Evolutionary conservation across 2,797 vertebrate genomes (phyloP), one percentile per base, ranked within the genome.

Genomic region (Sarcophilus harrisii): DNA sequence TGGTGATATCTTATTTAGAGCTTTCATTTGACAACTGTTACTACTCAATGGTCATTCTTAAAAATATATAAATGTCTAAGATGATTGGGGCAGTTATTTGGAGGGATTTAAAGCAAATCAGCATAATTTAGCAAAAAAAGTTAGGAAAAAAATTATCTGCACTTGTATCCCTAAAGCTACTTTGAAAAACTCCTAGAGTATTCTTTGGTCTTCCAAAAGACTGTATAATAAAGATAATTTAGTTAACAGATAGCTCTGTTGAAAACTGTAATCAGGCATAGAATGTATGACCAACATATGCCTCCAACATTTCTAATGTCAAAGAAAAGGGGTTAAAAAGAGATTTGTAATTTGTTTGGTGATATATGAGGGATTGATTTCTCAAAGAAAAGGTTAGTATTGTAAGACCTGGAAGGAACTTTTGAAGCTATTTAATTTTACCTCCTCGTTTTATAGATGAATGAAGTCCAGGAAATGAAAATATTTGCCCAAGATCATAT

Each of bases 1-100:
- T 95, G 93, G 89, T 97, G 95, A 91, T 95, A 29, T 93, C 54
- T 90, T 92, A 92, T 91, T 95, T 95, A 94, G 27, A 96, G 24
- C 45, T 49, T 60, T 62, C 14, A 73, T 87, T 49, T 57, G 1
- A 10, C 90, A 94, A 59, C 38, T 92, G 32, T 93, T 32, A 32
- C 0, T 93, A 45, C 52, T 90, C 45, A 30, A 0, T 94, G 92
- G 90, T 93, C 62, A 16, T 92, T 97, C 90, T 93, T 96, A 32
- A 92, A 87, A 93, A 97, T 92, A 91, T 92, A 93, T 66, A 57
- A 45, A 58, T 57, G 58, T 9, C 27, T 57, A 90, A 13, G 29
- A 92, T 90, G 30, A 49, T 92, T 91, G 54, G 28, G 5, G 38
- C 89, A 93, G 91, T 92, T 90, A 62, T 52, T 92, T 90, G 93